Evolutionary conservation across 92 coral and sea anemone genomes (phyloP).

Genomic region (Phenganax stokvisi): DNA sequence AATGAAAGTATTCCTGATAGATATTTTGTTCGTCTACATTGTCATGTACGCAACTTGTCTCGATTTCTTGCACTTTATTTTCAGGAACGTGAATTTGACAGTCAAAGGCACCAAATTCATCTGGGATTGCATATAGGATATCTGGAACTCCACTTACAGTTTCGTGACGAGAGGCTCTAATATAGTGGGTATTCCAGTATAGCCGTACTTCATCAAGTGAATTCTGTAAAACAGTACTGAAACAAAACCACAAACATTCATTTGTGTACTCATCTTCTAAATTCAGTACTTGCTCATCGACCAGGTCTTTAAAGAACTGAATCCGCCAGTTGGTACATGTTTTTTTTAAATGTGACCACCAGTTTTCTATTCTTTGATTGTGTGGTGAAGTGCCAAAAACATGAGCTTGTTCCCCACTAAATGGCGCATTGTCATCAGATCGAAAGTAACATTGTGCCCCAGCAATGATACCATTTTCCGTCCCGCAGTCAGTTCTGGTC

Average conservation of each 20-base stretch:
- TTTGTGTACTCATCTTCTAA: neutral
- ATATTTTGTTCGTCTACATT: constrained; percentile 15
- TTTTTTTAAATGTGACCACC: constrained; percentile 15
- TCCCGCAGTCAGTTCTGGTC: constrained; percentile 38
- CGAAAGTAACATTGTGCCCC: constrained; percentile 38
- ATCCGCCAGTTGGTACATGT: constrained; percentile 1
- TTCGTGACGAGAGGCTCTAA: constrained; percentile 25
- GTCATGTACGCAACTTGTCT: constrained; percentile 26
- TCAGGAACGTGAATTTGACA: neutral
- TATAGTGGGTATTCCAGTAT: constrained; percentile 25
- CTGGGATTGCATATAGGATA: constrained; percentile 11
- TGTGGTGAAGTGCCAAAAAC: constrained; percentile 36
- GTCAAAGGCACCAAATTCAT: constrained; percentile 10
- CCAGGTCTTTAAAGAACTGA: neutral
- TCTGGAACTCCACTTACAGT: constrained; percentile 19
- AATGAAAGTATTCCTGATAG: constrained; percentile 39
- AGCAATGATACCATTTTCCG: constrained; percentile 39
- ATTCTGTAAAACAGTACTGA: constrained; percentile 1
- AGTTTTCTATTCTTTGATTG: constrained; percentile 36
- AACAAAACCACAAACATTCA: constrained; percentile 30
- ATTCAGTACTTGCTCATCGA: neutral
- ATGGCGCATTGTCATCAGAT: constrained; percentile 31
- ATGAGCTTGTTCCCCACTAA: constrained; percentile 40
- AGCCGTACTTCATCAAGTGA: constrained; percentile 9
- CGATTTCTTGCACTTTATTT: neutral